These are phyloP conservation scores for Erebia palarica DNA, from an alignment of 2,888 invertebrate species.

Conservation along the genomic window DNA sequence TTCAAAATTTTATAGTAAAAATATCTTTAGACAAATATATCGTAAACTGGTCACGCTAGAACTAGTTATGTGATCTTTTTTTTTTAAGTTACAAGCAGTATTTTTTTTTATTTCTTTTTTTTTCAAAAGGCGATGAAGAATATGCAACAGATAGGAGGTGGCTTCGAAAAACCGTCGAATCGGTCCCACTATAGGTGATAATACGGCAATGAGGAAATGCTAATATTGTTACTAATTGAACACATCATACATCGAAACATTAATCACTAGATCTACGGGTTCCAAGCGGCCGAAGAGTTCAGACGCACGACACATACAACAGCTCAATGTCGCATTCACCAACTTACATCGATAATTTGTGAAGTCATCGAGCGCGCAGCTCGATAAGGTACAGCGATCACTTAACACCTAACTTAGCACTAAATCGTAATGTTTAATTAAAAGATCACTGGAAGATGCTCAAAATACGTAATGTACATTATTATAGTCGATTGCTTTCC, in stretches of 20 bases:
- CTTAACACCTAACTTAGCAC: slow-evolving; percentile 72
- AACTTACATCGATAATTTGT: slow-evolving; percentile 75
- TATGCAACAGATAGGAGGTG: slow-evolving; percentile 60
- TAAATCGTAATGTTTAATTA: slow-evolving; percentile 68
- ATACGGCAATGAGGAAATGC: slow-evolving; percentile 64
- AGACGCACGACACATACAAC: slow-evolving; percentile 63
- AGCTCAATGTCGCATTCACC: slow-evolving; percentile 60
- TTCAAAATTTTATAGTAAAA: slow-evolving; percentile 41
- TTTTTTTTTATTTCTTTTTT: slow-evolving; percentile 36
- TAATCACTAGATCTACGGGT: slow-evolving; percentile 73
- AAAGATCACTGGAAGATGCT: slow-evolving; percentile 80
- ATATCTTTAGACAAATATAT: slow-evolving; percentile 41
- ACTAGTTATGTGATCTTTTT: slow-evolving; percentile 43
- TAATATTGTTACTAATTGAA: slow-evolving; percentile 74
- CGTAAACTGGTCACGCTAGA: slow-evolving; percentile 48
- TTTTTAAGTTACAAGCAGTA: slow-evolving; percentile 33
- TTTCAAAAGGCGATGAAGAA: slow-evolving; percentile 65
- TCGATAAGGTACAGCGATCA: slow-evolving; percentile 72
- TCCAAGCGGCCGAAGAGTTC: slow-evolving; percentile 68
- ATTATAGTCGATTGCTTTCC: slow-evolving; percentile 58
- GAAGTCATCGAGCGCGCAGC: slow-evolving; percentile 68
- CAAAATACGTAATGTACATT: slow-evolving; percentile 60
- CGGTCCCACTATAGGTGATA: slow-evolving; percentile 66
- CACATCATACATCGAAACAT: slow-evolving; percentile 79
- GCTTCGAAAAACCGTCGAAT: slow-evolving; percentile 45